phyloP scores from a whole-genome alignment of 2,797 vertebrate genomes.

The Sus cebifrons region DNA sequence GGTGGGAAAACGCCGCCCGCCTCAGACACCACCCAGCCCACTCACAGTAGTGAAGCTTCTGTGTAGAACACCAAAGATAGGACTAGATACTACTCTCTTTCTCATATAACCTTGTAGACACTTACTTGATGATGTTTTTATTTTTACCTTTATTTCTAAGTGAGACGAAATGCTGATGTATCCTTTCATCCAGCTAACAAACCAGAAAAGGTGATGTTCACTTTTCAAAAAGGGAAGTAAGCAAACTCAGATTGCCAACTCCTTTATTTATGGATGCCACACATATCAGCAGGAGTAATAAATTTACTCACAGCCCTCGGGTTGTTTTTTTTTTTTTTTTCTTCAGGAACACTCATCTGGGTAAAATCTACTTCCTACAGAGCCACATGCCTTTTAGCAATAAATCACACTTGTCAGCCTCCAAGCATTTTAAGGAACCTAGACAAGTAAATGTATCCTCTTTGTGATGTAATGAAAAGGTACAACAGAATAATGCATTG shows the following conservation, averaged over 20 bases:
- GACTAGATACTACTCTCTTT: slow-evolving; percentile 89
- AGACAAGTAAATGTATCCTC: slow-evolving; percentile 75
- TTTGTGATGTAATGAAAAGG: slow-evolving; percentile 83
- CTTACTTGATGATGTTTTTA: slow-evolving; percentile 89
- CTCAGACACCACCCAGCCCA: slow-evolving; percentile 87
- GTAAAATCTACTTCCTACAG: slow-evolving; percentile 81
- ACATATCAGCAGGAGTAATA: slow-evolving; percentile 85
- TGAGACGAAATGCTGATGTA: slow-evolving; percentile 88
- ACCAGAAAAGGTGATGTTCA: slow-evolving; percentile 87
- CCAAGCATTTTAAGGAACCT: slow-evolving; percentile 80
- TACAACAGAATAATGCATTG: slow-evolving; percentile 84
- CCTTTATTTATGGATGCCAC: slow-evolving; percentile 83
- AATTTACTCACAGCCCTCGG: slow-evolving; percentile 74
- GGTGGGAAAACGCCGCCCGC: slow-evolving; percentile 82
- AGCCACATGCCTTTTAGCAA: slow-evolving; percentile 82
- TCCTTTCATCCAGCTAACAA: slow-evolving; percentile 88
- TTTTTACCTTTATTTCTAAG: slow-evolving; percentile 88
- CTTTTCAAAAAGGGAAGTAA: slow-evolving; percentile 90
- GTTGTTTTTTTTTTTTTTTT: neutral
- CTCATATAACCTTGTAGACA: slow-evolving; percentile 90
- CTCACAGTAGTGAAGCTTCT: slow-evolving; percentile 90
- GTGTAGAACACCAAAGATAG: slow-evolving; percentile 94
- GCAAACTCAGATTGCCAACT: slow-evolving; percentile 84
- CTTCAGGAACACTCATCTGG: slow-evolving; percentile 78
- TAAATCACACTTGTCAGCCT: slow-evolving; percentile 82